These are phyloP conservation scores for Progne subis DNA, from an alignment of 2,113 vertebrate species.

Conservation along the genomic window DNA sequence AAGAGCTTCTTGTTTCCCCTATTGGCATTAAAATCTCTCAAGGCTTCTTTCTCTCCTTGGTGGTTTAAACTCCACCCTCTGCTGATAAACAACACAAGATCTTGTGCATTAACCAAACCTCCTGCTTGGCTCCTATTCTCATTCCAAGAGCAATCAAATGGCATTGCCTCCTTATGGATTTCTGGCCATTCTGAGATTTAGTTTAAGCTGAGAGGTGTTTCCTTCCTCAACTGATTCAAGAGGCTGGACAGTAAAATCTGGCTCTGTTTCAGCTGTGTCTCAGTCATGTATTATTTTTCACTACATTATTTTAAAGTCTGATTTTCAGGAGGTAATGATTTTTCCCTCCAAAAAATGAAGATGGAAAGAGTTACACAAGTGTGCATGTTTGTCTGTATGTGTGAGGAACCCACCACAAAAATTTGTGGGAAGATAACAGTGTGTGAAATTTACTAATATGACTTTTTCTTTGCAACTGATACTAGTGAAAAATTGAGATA, in stretches of 20 bases:
- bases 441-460: neutral
- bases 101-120: neutral
- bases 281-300: neutral
- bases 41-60: neutral
- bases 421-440: neutral
- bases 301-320: neutral
- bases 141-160: neutral
- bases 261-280: neutral
- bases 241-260: neutral
- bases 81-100: neutral
- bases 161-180: neutral
- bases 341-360: neutral
- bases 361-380: neutral
- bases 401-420: neutral
- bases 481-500: neutral
- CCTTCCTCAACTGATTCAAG: neutral
- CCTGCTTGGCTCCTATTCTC: neutral
- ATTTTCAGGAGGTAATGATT: neutral
- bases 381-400: accelerated
- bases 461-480: neutral
- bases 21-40: neutral
- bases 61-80: neutral
- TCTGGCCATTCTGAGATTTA: neutral
- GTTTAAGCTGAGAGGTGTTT: neutral
- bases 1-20: neutral